These are phyloP conservation scores for Nannoperca australis DNA, from an alignment of 2,797 vertebrate species.

Conservation along the genomic window DNA sequence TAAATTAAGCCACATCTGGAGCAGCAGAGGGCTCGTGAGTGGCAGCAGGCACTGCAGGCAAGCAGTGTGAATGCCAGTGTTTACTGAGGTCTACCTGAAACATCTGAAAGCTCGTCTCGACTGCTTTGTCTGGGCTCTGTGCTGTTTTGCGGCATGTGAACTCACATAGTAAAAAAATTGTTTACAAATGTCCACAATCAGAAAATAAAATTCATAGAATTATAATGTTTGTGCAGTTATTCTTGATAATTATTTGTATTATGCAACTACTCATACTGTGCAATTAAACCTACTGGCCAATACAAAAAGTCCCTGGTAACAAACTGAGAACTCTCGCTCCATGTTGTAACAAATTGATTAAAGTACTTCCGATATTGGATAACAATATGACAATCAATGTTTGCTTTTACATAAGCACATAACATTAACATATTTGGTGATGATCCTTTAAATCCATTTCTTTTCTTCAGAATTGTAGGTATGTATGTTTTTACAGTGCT, in stretches of 20 bases:
- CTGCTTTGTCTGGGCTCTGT: slow-evolving; percentile 15
- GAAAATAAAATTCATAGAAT: background rate
- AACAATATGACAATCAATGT: background rate
- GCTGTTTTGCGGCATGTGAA: background rate
- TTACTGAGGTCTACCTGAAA: slow-evolving; percentile 88
- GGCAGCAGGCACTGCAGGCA: slow-evolving; percentile 79
- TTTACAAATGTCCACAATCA: background rate
- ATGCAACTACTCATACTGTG: background rate
- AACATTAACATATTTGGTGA: background rate
- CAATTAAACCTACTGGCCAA: background rate
- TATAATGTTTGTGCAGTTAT: background rate
- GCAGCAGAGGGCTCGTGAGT: slow-evolving; percentile 90
- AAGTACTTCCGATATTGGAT: background rate
- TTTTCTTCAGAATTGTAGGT: background rate
- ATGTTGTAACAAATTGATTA: background rate
- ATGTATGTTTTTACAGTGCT: background rate
- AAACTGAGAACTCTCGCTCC: background rate
- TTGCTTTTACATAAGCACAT: background rate
- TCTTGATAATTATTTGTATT: background rate
- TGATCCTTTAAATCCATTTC: no score
- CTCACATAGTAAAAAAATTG: background rate
- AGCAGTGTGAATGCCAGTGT: slow-evolving; percentile 86
- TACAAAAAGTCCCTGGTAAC: background rate
- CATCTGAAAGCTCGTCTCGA: slow-evolving; percentile 32
- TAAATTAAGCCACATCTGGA: slow-evolving; percentile 99